Percentiles rank a stretch among this genome's conserved stretches.
Conservation (phyloP, 2,113 vertebrate species). For the Ciconia maguari region DNA sequence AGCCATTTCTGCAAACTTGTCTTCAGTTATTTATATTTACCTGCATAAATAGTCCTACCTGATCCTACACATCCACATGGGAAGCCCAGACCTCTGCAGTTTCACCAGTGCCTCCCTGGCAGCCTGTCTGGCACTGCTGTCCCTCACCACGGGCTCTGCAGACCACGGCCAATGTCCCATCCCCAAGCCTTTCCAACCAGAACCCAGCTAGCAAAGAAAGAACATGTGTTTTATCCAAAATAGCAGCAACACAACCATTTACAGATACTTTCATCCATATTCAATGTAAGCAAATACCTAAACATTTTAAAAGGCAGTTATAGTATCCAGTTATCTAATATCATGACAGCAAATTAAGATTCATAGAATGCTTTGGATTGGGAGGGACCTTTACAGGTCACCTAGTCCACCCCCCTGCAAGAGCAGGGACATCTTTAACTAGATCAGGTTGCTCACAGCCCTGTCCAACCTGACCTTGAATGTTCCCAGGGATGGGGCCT, state of each 20-base stretch:
- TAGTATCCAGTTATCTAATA: background rate
- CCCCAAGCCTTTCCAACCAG: too few relatives aligned
- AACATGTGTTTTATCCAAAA: fast-evolving
- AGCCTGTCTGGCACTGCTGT: fast-evolving
- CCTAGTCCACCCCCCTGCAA: too few relatives aligned
- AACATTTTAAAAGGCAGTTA: background rate
- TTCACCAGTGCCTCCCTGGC: fast-evolving
- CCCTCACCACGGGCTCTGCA: fast-evolving
- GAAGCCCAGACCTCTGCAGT: background rate
- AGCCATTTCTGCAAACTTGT: background rate
- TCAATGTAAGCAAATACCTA: background rate
- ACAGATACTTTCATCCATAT: fast-evolving
- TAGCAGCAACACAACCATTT: background rate
- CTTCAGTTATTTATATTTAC: background rate
- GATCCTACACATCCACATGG: background rate
- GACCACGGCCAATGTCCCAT: fast-evolving
- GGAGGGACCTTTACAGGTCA: too few relatives aligned
- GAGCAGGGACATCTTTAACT: too few relatives aligned
- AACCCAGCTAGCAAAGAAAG: background rate
- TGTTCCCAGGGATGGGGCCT: too few relatives aligned
- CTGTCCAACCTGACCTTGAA: too few relatives aligned
- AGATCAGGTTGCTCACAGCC: too few relatives aligned
- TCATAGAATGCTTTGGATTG: too few relatives aligned
- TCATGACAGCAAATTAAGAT: background rate
- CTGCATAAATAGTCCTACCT: background rate